Conservation (phyloP, 2,888 invertebrate genomes). For the Eueremaeus valkanovi region DNA sequence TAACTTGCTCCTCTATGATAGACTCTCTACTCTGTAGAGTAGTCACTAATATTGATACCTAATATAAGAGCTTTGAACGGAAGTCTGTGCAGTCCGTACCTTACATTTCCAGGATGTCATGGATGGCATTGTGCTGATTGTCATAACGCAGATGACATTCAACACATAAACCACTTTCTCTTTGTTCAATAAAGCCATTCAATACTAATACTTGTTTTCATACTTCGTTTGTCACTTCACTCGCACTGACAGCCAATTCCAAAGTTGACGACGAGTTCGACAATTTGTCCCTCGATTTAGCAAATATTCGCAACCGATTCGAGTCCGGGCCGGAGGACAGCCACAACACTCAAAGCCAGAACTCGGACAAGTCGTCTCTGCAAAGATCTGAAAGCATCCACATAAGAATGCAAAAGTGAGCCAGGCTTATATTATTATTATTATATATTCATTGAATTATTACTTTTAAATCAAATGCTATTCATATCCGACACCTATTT, state of each 20-base stretch:
- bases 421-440: background rate
- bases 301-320: slow-evolving; percentile 47
- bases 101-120: slow-evolving; percentile 13
- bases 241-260: slow-evolving; percentile 43
- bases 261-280: slow-evolving; percentile 47
- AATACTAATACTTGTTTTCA: slow-evolving; percentile 20
- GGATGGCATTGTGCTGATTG: too few species aligned
- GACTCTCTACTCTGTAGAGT: too few species aligned
- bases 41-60: too few species aligned
- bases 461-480: too few species aligned
- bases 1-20: too few species aligned
- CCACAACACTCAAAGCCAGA: slow-evolving; percentile 6
- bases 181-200: slow-evolving; percentile 8
- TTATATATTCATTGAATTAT: background rate
- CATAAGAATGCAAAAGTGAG: slow-evolving; percentile 41
- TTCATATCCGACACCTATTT: too few species aligned
- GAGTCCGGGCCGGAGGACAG: slow-evolving; percentile 36
- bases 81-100: background rate
- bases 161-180: too few species aligned
- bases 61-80: background rate
- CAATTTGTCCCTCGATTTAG: slow-evolving; percentile 46
- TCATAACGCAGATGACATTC: too few species aligned
- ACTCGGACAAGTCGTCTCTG: slow-evolving; percentile 41
- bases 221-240: background rate
- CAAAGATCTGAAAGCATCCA: slow-evolving; percentile 46